phyloP scores from a whole-genome alignment of 2,113 vertebrate species.

The Tachysurus vachellii region DNA sequence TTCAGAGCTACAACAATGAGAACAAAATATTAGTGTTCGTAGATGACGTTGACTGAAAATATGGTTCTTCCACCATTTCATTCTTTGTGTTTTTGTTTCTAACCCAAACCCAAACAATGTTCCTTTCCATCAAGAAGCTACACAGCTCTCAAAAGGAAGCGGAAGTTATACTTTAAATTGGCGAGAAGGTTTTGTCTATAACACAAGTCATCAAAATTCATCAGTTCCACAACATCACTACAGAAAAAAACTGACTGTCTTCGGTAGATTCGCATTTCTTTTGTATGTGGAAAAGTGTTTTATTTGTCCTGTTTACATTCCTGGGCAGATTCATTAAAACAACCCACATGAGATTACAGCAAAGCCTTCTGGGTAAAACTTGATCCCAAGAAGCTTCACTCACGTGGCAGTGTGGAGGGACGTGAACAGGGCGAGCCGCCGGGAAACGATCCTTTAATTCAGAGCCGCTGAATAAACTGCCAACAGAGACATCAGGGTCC shows the following conservation, averaged over 20 bases:
- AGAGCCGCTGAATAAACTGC: background rate
- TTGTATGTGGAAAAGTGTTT: background rate
- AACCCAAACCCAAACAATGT: background rate
- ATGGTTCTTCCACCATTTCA: too few species aligned
- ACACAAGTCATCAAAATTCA: background rate
- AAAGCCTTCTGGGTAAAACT: background rate
- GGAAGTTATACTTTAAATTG: background rate
- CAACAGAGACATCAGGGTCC: conserved; percentile 7
- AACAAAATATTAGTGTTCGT: too few species aligned
- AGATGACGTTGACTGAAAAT: too few species aligned
- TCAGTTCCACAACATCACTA: background rate
- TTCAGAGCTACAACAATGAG: too few species aligned
- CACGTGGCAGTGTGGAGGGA: too few species aligned
- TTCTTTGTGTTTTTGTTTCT: too few species aligned
- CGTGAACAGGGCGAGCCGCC: background rate
- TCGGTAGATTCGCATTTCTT: background rate
- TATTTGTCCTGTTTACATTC: background rate
- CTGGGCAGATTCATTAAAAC: background rate
- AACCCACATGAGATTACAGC: background rate
- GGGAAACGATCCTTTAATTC: background rate
- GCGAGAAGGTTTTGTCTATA: background rate
- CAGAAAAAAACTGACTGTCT: background rate
- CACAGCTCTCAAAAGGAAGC: too few species aligned
- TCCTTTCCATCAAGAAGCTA: background rate
- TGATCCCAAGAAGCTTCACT: background rate